Percentiles rank a stretch among this genome's conserved stretches.
Evolutionary conservation across 2,113 vertebrate genomes (phyloP).

Genomic region (Embiotoca jacksoni): DNA sequence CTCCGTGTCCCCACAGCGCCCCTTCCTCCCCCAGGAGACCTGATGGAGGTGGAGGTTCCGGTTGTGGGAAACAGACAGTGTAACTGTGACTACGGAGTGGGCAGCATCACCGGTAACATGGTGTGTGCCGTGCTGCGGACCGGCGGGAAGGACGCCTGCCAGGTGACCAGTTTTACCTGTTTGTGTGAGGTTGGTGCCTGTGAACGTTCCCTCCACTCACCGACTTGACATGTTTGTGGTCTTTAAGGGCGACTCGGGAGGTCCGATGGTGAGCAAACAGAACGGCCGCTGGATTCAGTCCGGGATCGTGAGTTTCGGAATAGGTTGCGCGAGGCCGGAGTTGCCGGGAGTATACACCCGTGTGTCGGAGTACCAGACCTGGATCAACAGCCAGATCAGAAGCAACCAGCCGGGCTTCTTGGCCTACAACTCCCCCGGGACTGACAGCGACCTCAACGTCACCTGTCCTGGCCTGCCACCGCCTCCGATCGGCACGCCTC

Average conservation of each 20-base stretch:
- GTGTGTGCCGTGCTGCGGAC: constrained; percentile 80
- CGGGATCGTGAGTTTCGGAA: constrained; percentile 89
- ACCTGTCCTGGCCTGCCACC: constrained; percentile 14
- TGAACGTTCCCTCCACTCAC: not conserved
- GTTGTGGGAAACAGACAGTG: constrained; percentile 70
- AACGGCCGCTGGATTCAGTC: constrained; percentile 83
- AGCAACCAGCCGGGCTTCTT: constrained; percentile 61
- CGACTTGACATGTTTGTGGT: not conserved
- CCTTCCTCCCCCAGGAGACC: constrained; percentile 31
- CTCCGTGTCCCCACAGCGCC: constrained; percentile 1
- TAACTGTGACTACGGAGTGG: constrained; percentile 52
- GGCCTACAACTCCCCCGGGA: constrained; percentile 56
- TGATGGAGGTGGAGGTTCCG: constrained; percentile 74
- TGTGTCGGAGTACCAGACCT: constrained; percentile 84
- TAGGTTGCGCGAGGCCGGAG: constrained; percentile 82
- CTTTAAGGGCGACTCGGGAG: constrained; percentile 89
- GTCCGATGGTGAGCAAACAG: constrained; percentile 86
- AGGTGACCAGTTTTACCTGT: constrained; percentile 29
- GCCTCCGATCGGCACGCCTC: too few species aligned
- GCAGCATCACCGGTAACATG: constrained; percentile 81
- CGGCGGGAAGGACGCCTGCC: constrained; percentile 81
- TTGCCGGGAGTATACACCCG: constrained; percentile 88
- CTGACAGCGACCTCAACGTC: constrained; percentile 57
- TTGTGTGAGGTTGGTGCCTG: not conserved
- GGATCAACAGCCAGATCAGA: constrained; percentile 78